Conservation (phyloP, 2,113 vertebrate species). For the Malurus alboscapulatus region DNA sequence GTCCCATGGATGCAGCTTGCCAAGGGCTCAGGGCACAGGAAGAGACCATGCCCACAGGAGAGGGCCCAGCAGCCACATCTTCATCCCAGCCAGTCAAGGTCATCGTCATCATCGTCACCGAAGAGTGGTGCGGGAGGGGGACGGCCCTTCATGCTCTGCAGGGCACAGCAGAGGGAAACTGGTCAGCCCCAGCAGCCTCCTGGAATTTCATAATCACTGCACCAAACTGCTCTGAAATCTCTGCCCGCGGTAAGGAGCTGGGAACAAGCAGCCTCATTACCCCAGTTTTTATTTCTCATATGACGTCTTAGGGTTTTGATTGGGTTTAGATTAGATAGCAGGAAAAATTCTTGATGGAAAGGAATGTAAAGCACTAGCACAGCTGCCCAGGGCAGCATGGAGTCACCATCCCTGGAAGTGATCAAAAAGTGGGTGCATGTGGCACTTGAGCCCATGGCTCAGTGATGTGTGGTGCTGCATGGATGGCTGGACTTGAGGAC, state of each 20-base stretch:
- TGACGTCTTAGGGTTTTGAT: not conserved
- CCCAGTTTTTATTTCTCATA: not conserved
- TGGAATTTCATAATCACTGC: not conserved
- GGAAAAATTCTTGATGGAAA: not conserved
- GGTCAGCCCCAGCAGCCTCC: not conserved
- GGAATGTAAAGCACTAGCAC: not conserved
- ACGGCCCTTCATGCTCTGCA: constrained; percentile 90
- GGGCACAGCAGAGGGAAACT: constrained; percentile 5
- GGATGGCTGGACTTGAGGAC: not conserved
- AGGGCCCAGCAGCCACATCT: constrained; percentile 5
- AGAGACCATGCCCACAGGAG: not conserved
- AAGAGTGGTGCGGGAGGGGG: constrained; percentile 91
- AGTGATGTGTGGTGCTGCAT: not conserved
- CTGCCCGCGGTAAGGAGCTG: not conserved
- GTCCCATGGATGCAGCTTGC: fast-evolving
- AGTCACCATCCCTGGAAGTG: not conserved
- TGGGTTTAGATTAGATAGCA: not conserved
- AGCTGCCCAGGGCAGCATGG: not conserved
- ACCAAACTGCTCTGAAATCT: not conserved
- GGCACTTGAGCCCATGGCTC: not conserved
- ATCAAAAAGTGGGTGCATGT: not conserved
- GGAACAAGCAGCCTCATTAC: not conserved
- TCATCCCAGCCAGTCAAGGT: constrained; percentile 91
- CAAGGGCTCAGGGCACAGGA: not conserved
- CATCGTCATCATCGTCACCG: constrained; percentile 85